A percentile compares a stretch with the other conserved stretches of the same genome.
Evolutionary conservation across 2,797 vertebrate genomes (phyloP).

Genomic region (Taenioides sp.): DNA sequence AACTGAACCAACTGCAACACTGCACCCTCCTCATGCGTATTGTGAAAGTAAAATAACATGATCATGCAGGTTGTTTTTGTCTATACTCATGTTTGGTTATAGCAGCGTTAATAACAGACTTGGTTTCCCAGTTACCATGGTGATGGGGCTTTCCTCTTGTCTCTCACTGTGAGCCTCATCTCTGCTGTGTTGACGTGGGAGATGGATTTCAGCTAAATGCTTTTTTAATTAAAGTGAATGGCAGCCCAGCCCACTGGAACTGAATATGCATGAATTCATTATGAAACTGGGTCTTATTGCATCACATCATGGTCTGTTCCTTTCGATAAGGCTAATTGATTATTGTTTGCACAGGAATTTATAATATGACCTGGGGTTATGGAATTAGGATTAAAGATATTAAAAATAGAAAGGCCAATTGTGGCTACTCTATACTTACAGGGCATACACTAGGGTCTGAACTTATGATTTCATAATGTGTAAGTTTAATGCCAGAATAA

Average conservation of each 20-base stretch:
- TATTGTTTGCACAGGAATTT: background rate
- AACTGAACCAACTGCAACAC: background rate
- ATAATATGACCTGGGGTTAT: too few relatives aligned
- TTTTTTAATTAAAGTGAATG: conserved; percentile 35
- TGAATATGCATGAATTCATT: conserved; percentile 4
- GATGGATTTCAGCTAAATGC: conserved; percentile 35
- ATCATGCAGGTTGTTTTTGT: conserved; percentile 16
- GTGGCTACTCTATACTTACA: too few relatives aligned
- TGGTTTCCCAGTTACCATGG: conserved; percentile 78
- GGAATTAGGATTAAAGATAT: too few relatives aligned
- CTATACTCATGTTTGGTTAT: conserved; percentile 40
- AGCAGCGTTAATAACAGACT: conserved; percentile 50
- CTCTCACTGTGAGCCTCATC: conserved; percentile 33
- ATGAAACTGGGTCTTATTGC: background rate
- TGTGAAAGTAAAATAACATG: background rate
- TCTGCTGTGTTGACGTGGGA: conserved; percentile 32
- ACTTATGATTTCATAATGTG: background rate
- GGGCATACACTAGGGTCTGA: too few relatives aligned
- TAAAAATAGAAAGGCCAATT: too few relatives aligned
- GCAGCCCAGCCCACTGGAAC: conserved; percentile 24
- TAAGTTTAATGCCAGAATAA: background rate
- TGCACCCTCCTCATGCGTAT: background rate
- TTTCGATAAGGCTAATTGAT: background rate
- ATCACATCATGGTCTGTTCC: background rate
- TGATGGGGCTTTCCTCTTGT: conserved; percentile 73